Base-by-base conservation (phyloP, 2,888 invertebrate species). In the Cryptus armator region DNA sequence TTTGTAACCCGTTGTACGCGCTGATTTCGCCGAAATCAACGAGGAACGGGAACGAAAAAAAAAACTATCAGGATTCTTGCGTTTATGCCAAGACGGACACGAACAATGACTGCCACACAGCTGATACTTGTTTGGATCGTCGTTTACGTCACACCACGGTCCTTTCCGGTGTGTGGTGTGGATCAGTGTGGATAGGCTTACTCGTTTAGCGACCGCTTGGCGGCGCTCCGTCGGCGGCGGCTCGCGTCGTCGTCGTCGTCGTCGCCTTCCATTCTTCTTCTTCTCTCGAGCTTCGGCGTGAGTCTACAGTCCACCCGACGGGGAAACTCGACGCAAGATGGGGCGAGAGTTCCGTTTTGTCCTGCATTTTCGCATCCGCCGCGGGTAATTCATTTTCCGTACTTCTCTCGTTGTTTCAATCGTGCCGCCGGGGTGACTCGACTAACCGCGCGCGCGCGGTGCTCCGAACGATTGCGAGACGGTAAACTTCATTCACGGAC, bases 121-220 rank as follows among this genome's bases (percentile, higher is more conserved):
- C 93, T 93, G 93, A 92, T 92, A 90, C 93, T 93, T 93, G 93
- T 93, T 93, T 93, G 90, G 93, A 92, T 92, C 85, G 89, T 91
- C 91, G 92, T 93, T 91, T 91, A 92, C 92, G 92, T 93, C 92
- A 93, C 92, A 86, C 88, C 89, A 89, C 87, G 89, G 88, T 88
- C 89, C 89, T 90, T 89, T 86, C 83, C 89, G 90, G 89, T 89
- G 87, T 86, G 88, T 89, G 90, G 89, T 89, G 87, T 86, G 88
- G 88, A 24, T 10, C 89, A 89, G 89, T 89, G 87, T 86, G 88
- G 88, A 24, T 10, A 88, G 90, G 88, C 88, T 88, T 88, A 88
- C 85, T 89, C 86, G 87, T 87, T 82, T 44, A 62, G 53, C 82
- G 51, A 74, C 75, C 85, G 84, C 84, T 85, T 68, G 24, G 24